Evolutionary conservation across 2,797 vertebrate species (phyloP).

Genomic region (Sebastolobus altivelis): DNA sequence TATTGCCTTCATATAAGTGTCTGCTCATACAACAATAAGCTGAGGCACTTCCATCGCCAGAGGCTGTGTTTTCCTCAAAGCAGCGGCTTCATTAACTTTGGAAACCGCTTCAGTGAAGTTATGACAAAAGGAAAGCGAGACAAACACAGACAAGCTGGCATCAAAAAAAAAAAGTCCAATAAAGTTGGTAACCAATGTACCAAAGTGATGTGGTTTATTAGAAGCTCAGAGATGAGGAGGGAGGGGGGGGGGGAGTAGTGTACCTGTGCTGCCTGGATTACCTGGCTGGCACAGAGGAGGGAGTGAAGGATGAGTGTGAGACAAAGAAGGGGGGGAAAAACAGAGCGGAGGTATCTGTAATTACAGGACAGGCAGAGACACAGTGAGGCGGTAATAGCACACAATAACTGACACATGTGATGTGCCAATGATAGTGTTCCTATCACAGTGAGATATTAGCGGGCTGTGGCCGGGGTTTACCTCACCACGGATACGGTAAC

Average conservation of each 20-base stretch:
- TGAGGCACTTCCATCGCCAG: slow-evolving; percentile 24
- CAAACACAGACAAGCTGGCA: slow-evolving; percentile 29
- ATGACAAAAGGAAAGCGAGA: slow-evolving; percentile 31
- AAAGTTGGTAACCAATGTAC: background rate
- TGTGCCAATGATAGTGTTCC: slow-evolving; percentile 71
- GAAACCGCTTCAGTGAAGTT: slow-evolving; percentile 32
- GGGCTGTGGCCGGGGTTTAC: slow-evolving; percentile 20
- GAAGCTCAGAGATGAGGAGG: background rate
- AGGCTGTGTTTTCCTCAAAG: slow-evolving; percentile 40
- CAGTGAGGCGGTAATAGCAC: slow-evolving; percentile 65
- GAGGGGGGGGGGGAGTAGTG: slow-evolving; percentile 6
- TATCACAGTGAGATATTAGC: slow-evolving; percentile 24
- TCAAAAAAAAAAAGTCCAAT: slow-evolving; percentile 21
- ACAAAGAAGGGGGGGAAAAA: slow-evolving; percentile 58
- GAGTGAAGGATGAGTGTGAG: slow-evolving; percentile 49
- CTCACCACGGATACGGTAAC: slow-evolving; percentile 16
- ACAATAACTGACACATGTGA: slow-evolving; percentile 70
- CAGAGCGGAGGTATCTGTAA: slow-evolving; percentile 63
- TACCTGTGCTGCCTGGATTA: slow-evolving; percentile 56
- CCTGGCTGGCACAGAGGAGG: slow-evolving; percentile 47
- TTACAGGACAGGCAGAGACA: slow-evolving; percentile 75
- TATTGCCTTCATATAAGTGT: slow-evolving; percentile 40
- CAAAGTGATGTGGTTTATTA: slow-evolving; percentile 9
- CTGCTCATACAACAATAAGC: slow-evolving; percentile 38
- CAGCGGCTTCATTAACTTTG: slow-evolving; percentile 34